Evolutionary conservation across 2,888 invertebrate species (phyloP), one percentile per base, ranked within the genome.

Genomic region (Brachycybe producta): DNA sequence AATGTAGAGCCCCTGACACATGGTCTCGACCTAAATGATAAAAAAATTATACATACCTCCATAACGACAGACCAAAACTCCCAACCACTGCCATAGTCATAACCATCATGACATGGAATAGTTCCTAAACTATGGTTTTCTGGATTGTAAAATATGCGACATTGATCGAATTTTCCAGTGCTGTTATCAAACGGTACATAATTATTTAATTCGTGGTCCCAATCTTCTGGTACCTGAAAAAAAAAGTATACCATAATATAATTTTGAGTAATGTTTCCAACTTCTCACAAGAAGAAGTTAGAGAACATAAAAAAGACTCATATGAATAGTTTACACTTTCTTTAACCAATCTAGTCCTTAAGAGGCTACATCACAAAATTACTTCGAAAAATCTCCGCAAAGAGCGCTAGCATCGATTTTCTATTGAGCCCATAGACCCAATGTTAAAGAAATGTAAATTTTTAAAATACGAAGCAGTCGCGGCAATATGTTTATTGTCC

Each of bases 61-160:
- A 41, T 46, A 8, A 47, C 53, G 26, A 53, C 32, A 7, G 53
- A 46, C 43, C 43, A 51, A 21, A 46, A 27, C 11, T 39, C 43
- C 8, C 23, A 15, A 21, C 42, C 47, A 30, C 36, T 35, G 24
- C 26, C 35, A n/a, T 51, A 53, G 3, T 40, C 43, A 41, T 52
- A 53, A n/a, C 53, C 51, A 39, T 47, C 43, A 8, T 35, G 19
- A 23, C 53, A 53, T 4, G 24, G 26, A 23, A 13, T 24, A 3
- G 34, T 28, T 1, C 53, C 53, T 15, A 41, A 15, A 8, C 35
- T 42, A 30, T 51, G 53, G 44, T 53, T 51, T 32, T 15, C 15
- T 1, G 53, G 50, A 28, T 53, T 41, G 5, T 36, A 26, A 21
- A 47, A 53, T 28, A 49, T 39, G 30, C 41, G 40, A 19, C 49